Evolutionary conservation across 2,113 vertebrate genomes (phyloP).

Genomic region (Physeter macrocephalus): DNA sequence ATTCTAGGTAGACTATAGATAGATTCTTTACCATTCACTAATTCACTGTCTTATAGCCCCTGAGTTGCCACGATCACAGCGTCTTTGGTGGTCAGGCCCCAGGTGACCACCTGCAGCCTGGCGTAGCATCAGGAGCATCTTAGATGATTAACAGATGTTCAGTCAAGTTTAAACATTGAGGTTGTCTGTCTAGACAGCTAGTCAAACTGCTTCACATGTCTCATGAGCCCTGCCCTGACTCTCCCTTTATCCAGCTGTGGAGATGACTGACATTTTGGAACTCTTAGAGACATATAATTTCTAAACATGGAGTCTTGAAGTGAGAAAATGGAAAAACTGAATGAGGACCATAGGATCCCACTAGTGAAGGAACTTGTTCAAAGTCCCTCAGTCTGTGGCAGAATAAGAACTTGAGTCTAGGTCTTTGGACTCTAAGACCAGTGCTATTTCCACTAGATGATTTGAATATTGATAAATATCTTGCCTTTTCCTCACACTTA

Average conservation of each 20-base stretch:
- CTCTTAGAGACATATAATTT: neutral
- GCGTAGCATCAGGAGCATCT: neutral
- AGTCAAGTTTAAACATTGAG: slow-evolving; percentile 59
- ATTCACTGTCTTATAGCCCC: neutral
- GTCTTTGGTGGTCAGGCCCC: neutral
- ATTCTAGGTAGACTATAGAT: neutral
- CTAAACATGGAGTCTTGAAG: slow-evolving; percentile 31
- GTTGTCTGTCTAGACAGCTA: slow-evolving; percentile 71
- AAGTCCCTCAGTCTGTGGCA: neutral
- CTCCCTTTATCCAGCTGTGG: slow-evolving; percentile 42
- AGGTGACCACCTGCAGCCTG: slow-evolving; percentile 1
- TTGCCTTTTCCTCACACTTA: neutral
- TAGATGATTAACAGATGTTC: slow-evolving; percentile 60
- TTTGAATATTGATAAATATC: neutral
- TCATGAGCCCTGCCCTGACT: slow-evolving; percentile 11
- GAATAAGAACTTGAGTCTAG: neutral
- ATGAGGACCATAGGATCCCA: neutral
- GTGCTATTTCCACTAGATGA: neutral
- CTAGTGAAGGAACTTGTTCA: neutral
- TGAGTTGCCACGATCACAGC: neutral
- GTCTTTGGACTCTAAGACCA: neutral
- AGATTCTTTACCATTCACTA: neutral
- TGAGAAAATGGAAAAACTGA: neutral
- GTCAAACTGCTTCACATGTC: slow-evolving; percentile 28
- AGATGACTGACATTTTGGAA: slow-evolving; percentile 55